Percentiles rank a stretch among this genome's conserved stretches.
phyloP scores from a whole-genome alignment of 92 coral and sea anemone species.

The Bergia puertoricense region DNA sequence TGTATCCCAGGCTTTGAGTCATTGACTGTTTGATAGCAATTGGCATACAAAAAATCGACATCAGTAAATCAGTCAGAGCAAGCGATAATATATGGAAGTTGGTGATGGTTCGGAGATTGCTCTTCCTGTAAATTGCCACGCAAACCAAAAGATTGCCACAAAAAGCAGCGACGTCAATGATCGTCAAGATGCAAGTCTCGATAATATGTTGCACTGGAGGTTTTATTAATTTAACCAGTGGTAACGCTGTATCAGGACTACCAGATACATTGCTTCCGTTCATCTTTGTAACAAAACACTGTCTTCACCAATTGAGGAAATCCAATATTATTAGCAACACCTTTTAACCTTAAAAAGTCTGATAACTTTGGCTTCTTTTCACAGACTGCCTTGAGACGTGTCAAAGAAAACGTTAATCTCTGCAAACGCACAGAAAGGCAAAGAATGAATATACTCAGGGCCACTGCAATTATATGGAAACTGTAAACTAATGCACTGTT shows the following conservation, averaged over 20 bases:
- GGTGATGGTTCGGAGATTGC: neutral
- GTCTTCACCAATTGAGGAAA: too few relatives aligned
- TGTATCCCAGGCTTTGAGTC: neutral
- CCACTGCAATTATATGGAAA: too few relatives aligned
- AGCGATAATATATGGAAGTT: neutral
- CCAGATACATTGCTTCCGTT: neutral
- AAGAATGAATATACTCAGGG: too few relatives aligned
- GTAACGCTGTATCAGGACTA: neutral
- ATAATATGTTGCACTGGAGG: neutral
- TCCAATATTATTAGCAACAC: too few relatives aligned
- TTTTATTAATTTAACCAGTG: neutral
- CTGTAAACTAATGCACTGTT: too few relatives aligned
- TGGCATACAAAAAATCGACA: neutral
- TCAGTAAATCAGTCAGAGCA: slow-evolving; percentile 2
- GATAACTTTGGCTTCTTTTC: too few relatives aligned
- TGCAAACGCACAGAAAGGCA: too few relatives aligned
- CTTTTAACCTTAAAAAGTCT: too few relatives aligned
- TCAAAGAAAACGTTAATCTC: too few relatives aligned
- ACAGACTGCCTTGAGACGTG: too few relatives aligned
- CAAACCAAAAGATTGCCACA: slow-evolving; percentile 1
- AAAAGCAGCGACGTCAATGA: neutral
- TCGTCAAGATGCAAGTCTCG: neutral
- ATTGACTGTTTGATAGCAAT: neutral
- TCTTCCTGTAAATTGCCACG: neutral
- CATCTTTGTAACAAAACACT: neutral